Percentiles rank a stretch among this genome's conserved stretches.
Evolutionary conservation across 2,113 vertebrate genomes (phyloP).

Genomic region (Protobothrops flavoviridis): DNA sequence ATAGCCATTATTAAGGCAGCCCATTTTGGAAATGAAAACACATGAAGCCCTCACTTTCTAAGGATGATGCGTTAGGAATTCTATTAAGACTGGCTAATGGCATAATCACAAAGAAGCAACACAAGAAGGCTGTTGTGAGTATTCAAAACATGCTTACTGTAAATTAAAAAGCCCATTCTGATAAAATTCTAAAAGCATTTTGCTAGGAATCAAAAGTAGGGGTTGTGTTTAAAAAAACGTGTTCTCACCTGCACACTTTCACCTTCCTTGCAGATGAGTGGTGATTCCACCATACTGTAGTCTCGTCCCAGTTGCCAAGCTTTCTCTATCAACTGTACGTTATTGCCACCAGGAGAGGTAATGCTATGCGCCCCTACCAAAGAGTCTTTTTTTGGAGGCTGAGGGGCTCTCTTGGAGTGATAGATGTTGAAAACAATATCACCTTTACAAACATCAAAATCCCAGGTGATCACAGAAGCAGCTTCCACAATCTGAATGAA

Average conservation of each 20-base stretch:
- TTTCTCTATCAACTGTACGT: constrained; percentile 85
- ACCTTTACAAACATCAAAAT: constrained; percentile 95
- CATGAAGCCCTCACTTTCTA: too few relatives aligned
- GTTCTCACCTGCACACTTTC: constrained; percentile 91
- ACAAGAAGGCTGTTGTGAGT: not conserved
- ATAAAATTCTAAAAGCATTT: not conserved
- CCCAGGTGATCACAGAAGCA: constrained; percentile 95
- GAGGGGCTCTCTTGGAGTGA: constrained; percentile 86
- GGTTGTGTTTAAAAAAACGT: not conserved
- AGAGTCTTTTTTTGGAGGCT: constrained; percentile 84
- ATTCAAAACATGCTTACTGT: not conserved
- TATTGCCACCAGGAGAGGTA: constrained; percentile 80
- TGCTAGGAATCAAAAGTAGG: not conserved
- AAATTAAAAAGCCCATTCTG: not conserved
- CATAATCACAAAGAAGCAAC: not conserved
- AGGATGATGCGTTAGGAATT: not conserved
- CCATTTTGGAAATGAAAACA: not conserved
- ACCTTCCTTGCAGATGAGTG: constrained; percentile 88
- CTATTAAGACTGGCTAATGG: not conserved
- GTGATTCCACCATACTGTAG: constrained; percentile 93
- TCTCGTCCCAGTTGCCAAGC: constrained; percentile 88
- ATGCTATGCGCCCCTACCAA: constrained; percentile 79
- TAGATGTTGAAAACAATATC: constrained; percentile 93
- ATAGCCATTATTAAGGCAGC: not conserved
- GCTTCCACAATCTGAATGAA: constrained; percentile 89